Evolutionary conservation across 2,797 vertebrate species (phyloP).

Genomic region (Falco peregrinus): DNA sequence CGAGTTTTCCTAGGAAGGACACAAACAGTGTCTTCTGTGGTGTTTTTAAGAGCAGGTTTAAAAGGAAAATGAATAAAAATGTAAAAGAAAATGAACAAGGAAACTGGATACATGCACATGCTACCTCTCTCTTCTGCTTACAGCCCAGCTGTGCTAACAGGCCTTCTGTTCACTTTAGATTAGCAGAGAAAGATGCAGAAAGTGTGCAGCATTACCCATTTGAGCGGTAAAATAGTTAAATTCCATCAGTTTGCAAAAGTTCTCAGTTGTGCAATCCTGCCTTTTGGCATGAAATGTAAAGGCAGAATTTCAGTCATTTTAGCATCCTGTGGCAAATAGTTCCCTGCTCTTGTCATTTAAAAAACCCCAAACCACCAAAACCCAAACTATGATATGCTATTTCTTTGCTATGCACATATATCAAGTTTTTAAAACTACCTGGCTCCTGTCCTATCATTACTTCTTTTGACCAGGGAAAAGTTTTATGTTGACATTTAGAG

Average conservation of each 20-base stretch:
- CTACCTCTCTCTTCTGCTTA: background rate
- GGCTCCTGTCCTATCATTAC: background rate
- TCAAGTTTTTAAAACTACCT: background rate
- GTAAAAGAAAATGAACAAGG: conserved; percentile 47
- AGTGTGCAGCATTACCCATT: background rate
- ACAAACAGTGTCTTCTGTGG: background rate
- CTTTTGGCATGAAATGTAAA: background rate
- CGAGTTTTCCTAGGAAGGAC: conserved; percentile 2
- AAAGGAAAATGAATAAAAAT: conserved; percentile 67
- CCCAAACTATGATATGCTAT: background rate
- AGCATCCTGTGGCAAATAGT: background rate
- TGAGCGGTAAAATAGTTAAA: conserved; percentile 22
- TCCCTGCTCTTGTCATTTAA: background rate
- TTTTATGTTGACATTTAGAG: background rate
- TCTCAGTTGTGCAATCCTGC: background rate
- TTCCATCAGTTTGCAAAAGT: background rate
- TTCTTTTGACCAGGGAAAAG: background rate
- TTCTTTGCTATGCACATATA: background rate
- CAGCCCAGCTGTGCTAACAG: conserved; percentile 26
- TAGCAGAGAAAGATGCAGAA: background rate
- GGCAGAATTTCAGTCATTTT: background rate
- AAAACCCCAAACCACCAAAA: background rate
- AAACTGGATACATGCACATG: conserved; percentile 23
- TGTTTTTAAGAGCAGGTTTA: conserved; percentile 36
- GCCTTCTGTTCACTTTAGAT: background rate